Conservation (phyloP, 2,888 invertebrate genomes). For the Lottia scabra region DNA sequence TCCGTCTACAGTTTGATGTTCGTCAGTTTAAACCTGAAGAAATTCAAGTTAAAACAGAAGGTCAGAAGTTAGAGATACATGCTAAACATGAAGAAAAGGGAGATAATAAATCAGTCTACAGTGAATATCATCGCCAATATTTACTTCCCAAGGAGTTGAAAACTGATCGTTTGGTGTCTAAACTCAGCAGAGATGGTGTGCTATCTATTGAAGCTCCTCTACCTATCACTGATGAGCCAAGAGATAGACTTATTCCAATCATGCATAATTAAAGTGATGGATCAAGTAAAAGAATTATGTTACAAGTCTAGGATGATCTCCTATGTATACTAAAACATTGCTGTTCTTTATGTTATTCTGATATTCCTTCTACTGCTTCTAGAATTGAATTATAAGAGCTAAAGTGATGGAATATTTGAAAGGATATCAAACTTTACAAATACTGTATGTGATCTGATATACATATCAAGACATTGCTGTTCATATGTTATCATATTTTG, state of each 20-base stretch:
- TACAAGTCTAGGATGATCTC: too few relatives aligned
- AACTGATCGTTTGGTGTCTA: constrained; percentile 95
- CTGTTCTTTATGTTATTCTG: too few relatives aligned
- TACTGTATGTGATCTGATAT: too few relatives aligned
- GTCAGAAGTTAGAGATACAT: constrained; percentile 92
- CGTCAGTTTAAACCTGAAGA: constrained; percentile 96
- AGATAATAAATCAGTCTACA: constrained; percentile 95
- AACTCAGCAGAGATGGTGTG: constrained; percentile 95
- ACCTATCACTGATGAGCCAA: constrained; percentile 80
- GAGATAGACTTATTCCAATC: constrained; percentile 85
- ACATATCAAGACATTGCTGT: too few relatives aligned
- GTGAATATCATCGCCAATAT: constrained; percentile 98
- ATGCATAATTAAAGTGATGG: constrained; percentile 38
- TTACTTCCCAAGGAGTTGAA: constrained; percentile 93
- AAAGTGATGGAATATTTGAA: too few relatives aligned
- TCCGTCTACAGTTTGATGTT: constrained; percentile 96
- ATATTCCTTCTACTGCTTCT: too few relatives aligned
- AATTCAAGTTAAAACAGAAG: constrained; percentile 97
- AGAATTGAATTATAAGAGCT: too few relatives aligned
- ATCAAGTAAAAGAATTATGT: too few relatives aligned
- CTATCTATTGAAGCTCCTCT: constrained; percentile 96
- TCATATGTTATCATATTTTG: too few relatives aligned
- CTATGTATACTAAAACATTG: too few relatives aligned
- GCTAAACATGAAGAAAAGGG: constrained; percentile 99
- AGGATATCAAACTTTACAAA: too few relatives aligned